Evolutionary conservation across 2,888 invertebrate genomes (phyloP).

Genomic region (Platynereis dumerilii): DNA sequence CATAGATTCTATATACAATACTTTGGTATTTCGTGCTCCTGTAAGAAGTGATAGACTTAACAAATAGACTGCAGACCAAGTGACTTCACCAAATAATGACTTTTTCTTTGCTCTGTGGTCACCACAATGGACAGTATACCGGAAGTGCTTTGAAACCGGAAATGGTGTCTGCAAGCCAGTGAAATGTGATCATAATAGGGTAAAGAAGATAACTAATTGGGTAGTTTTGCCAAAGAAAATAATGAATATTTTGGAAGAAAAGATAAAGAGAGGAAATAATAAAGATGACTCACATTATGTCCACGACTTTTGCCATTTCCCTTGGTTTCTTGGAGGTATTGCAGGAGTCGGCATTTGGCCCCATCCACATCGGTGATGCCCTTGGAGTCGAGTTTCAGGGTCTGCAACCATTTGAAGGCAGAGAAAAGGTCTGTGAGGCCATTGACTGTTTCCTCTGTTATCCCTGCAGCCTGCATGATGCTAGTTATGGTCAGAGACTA

Average conservation of each 20-base stretch:
- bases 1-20: no score
- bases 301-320: constrained; percentile 16
- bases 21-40: no score
- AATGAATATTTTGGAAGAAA: neutral
- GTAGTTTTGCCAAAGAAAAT: neutral
- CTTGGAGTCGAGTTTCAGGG: constrained; percentile 15
- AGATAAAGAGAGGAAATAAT: neutral
- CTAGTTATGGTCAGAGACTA: no score
- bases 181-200: no score
- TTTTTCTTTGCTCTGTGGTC: no score
- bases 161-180: neutral
- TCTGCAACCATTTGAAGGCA: constrained; percentile 29
- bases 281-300: constrained; percentile 11
- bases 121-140: no score
- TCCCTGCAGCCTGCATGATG: no score
- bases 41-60: no score
- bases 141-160: neutral
- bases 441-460: constrained; percentile 22
- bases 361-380: constrained; percentile 29
- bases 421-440: constrained; percentile 23
- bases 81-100: no score
- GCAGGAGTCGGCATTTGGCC: constrained; percentile 34
- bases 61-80: no score
- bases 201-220: no score
- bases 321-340: constrained; percentile 24